Evolutionary conservation across 2,113 vertebrate species (phyloP), one percentile per base, ranked within the genome.

Genomic region (Macroglossus sobrinus): DNA sequence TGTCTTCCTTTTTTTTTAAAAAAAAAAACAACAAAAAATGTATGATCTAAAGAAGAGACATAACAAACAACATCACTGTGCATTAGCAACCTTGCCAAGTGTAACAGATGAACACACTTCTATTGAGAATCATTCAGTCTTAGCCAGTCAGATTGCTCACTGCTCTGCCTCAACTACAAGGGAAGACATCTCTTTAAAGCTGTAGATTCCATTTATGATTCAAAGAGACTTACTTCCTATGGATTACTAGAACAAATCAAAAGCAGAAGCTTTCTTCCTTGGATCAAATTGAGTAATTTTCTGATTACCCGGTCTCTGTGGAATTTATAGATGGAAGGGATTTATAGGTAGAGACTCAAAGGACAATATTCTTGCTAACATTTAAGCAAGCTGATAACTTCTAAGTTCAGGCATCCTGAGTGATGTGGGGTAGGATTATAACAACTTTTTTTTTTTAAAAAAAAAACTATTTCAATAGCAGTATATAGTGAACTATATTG

Each of bases 91-190:
- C n/a, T 91, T 98, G 87, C 89, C 95, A 97, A 97, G 55, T 89
- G 33, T 86, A 88, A 91, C 81, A 98, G 97, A 98, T 92, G 82
- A 97, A 76, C 64, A 78, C 80, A 43, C 8, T 93, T 97, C 6
- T 92, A 66, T 21, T 74, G 95, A 93, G 88, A 85, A 93, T 84
- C 75, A 30, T 40, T 96, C 68, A 8, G 38, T 72, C 85, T 97
- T 94, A 96, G 88, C 38, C 57, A 92, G 45, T 93, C 90, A 33
- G 96, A 96, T 71, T 96, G 84, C 93, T 98, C 93, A 55, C 66
- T 97, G 66, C 71, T 61, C 95, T 96, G 93, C 93, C 82, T 74
- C 71, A n/a, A n/a, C 26, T 63, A 12, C 16, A 14, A 45, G 38
- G 22, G 50, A 71, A 84, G 45, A 22, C 76, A 94, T 89, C 40